phyloP scores from a whole-genome alignment of 2,113 vertebrate genomes.

The Rhinoptilus africanus region DNA sequence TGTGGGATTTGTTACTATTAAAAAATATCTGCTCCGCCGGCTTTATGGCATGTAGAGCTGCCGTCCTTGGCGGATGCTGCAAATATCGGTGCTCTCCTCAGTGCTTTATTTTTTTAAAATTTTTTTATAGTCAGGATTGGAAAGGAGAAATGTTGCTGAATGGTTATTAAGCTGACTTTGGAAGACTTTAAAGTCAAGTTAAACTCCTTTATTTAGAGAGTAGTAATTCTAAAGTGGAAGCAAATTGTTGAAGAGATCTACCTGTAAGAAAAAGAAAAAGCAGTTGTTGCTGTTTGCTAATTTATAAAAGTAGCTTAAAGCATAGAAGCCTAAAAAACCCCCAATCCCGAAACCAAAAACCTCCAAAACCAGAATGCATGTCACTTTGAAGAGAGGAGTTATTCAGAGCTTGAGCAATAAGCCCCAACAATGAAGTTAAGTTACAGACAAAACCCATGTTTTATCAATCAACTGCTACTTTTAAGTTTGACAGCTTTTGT shows the following conservation, averaged over 20 bases:
- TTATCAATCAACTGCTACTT: conserved; percentile 60
- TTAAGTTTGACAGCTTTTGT: conserved; percentile 58
- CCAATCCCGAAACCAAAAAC: not conserved
- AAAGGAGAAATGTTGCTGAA: not conserved
- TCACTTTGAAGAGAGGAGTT: not conserved
- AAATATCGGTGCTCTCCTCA: not conserved
- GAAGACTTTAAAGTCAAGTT: not conserved
- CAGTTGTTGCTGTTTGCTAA: not conserved
- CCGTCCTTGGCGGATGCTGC: not conserved
- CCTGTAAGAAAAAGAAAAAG: not conserved
- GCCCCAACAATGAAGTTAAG: conserved; percentile 37
- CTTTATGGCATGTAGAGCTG: not conserved
- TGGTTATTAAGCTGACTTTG: not conserved
- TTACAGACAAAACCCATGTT: conserved; percentile 49
- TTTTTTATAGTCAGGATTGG: not conserved
- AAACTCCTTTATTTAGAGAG: not conserved
- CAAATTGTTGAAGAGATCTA: not conserved
- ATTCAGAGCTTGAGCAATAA: conserved; percentile 6
- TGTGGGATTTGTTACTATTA: not conserved
- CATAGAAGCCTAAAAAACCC: not conserved
- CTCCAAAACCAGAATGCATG: not conserved
- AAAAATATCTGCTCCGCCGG: not conserved
- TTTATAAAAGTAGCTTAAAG: not conserved
- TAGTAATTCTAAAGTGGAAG: not conserved
- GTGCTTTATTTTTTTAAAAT: not conserved